Conservation (phyloP, 1,140 invertebrate genomes). For the Anastatus disparis region DNA sequence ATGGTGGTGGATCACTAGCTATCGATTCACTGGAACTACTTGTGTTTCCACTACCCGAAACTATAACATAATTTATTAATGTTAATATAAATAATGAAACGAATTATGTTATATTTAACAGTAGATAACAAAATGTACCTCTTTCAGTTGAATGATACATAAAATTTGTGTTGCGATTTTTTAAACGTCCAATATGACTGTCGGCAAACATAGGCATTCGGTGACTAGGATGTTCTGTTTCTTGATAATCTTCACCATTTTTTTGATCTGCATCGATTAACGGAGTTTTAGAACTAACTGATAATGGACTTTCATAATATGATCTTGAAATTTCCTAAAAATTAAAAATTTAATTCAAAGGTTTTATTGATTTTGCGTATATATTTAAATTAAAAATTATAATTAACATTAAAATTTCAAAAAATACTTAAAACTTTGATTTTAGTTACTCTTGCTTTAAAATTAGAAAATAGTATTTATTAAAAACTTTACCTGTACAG, state of each 20-base stretch:
- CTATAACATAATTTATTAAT: conserved; percentile 31
- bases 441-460: too few species aligned
- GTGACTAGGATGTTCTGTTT: conserved; percentile 52
- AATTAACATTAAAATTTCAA: too few species aligned
- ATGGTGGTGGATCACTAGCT: conserved; percentile 67
- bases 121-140: conserved; percentile 51
- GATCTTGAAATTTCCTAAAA: conserved; percentile 62
- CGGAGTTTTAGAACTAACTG: conserved; percentile 51
- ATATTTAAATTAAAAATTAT: too few species aligned
- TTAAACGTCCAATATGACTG: conserved; percentile 49
- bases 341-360: too few species aligned
- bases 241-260: conserved; percentile 57
- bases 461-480: neutral
- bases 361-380: too few species aligned
- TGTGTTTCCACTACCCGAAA: conserved; percentile 66
- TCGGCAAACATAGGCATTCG: conserved; percentile 53
- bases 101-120: too few species aligned
- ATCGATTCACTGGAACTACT: conserved; percentile 82
- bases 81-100: neutral
- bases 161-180: conserved; percentile 56
- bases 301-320: conserved; percentile 66
- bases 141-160: conserved; percentile 61
- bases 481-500: conserved; percentile 32
- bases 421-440: too few species aligned
- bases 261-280: conserved; percentile 52